These are phyloP conservation scores for Hoplodrina blanda DNA, from an alignment of 2,888 invertebrate species.

Conservation along the genomic window DNA sequence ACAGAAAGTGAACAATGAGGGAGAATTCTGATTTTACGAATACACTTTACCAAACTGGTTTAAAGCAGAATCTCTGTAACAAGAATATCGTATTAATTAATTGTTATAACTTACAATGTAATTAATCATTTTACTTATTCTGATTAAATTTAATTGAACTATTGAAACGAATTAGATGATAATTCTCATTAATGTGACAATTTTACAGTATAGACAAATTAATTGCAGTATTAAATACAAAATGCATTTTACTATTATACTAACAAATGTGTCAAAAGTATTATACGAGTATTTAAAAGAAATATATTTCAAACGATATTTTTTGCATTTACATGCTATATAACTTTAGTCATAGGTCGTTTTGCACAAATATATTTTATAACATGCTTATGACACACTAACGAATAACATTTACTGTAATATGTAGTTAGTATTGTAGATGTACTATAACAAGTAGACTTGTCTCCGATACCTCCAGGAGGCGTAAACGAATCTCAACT, in stretches of 20 bases:
- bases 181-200: background rate
- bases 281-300: slow-evolving; percentile 16
- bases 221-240: slow-evolving; percentile 33
- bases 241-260: background rate
- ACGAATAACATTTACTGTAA: background rate
- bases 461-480: background rate
- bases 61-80: slow-evolving; percentile 21
- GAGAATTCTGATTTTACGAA: background rate
- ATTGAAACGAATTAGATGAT: background rate
- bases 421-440: too few relatives aligned
- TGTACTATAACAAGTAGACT: slow-evolving; percentile 1
- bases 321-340: slow-evolving; percentile 14
- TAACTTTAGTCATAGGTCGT: slow-evolving; percentile 18
- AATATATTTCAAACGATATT: background rate
- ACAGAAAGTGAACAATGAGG: background rate
- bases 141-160: background rate
- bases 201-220: background rate
- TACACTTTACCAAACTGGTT: background rate
- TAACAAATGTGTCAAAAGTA: slow-evolving; percentile 33
- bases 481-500: slow-evolving; percentile 19
- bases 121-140: slow-evolving; percentile 1
- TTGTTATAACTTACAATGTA: slow-evolving; percentile 8
- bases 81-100: slow-evolving; percentile 2
- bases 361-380: slow-evolving; percentile 5
- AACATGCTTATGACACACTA: background rate